A percentile compares a stretch with the other conserved stretches of the same genome.
Evolutionary conservation across 2,113 vertebrate genomes (phyloP).

Genomic region (Indicator maculatus): DNA sequence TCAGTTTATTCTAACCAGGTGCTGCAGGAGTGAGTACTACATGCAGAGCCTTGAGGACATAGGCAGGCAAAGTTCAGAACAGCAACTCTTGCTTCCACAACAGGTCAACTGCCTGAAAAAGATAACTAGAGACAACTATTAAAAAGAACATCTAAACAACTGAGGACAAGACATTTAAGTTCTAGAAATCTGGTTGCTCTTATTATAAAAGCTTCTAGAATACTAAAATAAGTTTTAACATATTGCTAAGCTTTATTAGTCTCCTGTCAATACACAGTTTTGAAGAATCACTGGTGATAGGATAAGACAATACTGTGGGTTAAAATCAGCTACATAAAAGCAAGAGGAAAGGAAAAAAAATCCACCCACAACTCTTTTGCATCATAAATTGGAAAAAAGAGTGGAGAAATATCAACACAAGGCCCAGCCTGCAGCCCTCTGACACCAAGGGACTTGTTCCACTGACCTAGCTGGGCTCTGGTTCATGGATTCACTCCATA

Average conservation of each 20-base stretch:
- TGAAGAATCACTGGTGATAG: background rate
- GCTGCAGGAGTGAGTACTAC: accelerated
- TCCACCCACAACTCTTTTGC: background rate
- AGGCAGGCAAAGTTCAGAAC: background rate
- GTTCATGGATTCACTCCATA: constrained; percentile 22
- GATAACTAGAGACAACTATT: background rate
- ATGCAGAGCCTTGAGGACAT: background rate
- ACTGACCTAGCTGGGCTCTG: background rate
- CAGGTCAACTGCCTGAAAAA: background rate
- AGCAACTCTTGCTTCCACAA: background rate
- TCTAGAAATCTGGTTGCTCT: background rate
- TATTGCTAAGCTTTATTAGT: background rate
- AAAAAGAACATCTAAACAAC: background rate
- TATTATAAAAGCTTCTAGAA: background rate
- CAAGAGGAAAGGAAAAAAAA: background rate
- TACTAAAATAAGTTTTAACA: background rate
- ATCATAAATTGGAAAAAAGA: background rate
- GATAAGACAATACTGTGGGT: background rate
- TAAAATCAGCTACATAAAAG: background rate
- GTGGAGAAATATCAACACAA: background rate
- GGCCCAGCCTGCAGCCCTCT: background rate
- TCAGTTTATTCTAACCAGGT: background rate
- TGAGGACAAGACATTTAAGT: background rate
- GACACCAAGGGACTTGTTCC: background rate
- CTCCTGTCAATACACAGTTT: background rate